These are phyloP conservation scores for Dendrocincla fuliginosa DNA, from an alignment of 2,797 vertebrate species.

Conservation along the genomic window DNA sequence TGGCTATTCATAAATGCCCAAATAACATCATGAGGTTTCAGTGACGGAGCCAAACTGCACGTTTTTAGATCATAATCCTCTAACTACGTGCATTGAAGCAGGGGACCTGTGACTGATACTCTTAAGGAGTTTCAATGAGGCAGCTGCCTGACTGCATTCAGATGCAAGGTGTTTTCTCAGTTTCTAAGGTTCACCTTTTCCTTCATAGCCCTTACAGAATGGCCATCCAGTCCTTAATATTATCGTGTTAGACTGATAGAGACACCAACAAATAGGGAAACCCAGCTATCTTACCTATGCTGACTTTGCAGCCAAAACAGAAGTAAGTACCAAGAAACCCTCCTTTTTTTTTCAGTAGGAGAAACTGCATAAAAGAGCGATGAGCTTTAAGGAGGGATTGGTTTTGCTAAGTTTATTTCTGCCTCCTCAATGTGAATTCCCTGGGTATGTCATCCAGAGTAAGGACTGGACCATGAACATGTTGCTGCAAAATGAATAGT, in stretches of 20 bases:
- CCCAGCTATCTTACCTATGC: not conserved
- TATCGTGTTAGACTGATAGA: not conserved
- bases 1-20: conserved; percentile 38
- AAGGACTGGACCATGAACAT: not conserved
- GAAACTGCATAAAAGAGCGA: not conserved
- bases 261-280: not conserved
- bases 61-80: conserved; percentile 36
- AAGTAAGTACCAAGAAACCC: not conserved
- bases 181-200: not conserved
- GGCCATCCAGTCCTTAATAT: not conserved
- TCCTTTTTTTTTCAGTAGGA: not conserved
- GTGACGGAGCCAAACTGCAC: conserved; percentile 10
- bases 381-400: not conserved
- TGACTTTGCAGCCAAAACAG: not conserved
- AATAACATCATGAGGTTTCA: conserved; percentile 43
- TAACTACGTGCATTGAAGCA: conserved; percentile 36
- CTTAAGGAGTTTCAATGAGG: not conserved
- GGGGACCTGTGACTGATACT: not conserved
- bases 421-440: not conserved
- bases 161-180: not conserved
- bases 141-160: not conserved
- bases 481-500: not conserved
- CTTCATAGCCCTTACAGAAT: not conserved
- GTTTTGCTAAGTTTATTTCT: not conserved
- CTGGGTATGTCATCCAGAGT: not conserved